These are phyloP conservation scores for Polia nebulosa DNA, from an alignment of 2,888 invertebrate genomes.

Conservation along the genomic window DNA sequence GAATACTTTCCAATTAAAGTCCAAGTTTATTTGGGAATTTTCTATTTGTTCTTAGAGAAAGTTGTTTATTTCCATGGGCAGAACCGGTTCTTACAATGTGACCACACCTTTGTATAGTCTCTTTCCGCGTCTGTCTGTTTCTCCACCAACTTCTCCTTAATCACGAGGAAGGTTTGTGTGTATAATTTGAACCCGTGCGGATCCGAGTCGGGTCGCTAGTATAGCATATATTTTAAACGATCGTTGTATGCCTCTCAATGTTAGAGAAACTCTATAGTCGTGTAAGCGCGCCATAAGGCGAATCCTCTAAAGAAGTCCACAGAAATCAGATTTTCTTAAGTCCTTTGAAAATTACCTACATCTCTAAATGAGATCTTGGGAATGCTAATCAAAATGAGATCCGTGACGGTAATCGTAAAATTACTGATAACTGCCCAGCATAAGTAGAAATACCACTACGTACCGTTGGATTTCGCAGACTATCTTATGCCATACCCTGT, in stretches of 20 bases:
- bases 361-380: background rate
- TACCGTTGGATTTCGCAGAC: background rate
- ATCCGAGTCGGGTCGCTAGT: too few relatives aligned
- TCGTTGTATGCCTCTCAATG: background rate
- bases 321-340: background rate
- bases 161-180: too few relatives aligned
- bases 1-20: too few relatives aligned
- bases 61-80: too few relatives aligned
- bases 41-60: too few relatives aligned
- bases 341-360: background rate
- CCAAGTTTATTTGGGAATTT: too few relatives aligned
- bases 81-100: too few relatives aligned
- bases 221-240: too few relatives aligned
- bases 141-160: too few relatives aligned
- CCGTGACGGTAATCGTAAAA: background rate
- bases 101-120: too few relatives aligned
- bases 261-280: background rate
- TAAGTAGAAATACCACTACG: background rate
- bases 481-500: conserved; percentile 23
- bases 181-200: too few relatives aligned
- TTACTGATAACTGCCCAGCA: background rate
- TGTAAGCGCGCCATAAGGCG: background rate
- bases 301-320: background rate
- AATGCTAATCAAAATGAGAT: background rate
- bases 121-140: too few relatives aligned